These are phyloP conservation scores for Melanotaenia trifasciata DNA, from an alignment of 2,797 vertebrate species.

Conservation along the genomic window DNA sequence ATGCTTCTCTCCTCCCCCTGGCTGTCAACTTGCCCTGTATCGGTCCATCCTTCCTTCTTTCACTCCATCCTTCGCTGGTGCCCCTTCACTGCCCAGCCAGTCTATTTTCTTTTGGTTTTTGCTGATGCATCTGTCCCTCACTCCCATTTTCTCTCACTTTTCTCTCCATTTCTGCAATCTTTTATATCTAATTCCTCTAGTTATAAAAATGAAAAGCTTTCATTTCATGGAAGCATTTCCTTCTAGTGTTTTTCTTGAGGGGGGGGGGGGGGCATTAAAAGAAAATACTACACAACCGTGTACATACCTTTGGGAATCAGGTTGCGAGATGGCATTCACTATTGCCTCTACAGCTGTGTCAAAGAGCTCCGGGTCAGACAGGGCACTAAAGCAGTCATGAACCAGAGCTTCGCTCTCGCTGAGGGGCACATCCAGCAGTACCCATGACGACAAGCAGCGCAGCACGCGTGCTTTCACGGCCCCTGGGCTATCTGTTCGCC, in stretches of 20 bases:
- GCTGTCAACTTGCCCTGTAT: conserved; percentile 71
- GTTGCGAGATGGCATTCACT: conserved; percentile 98
- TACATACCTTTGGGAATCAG: conserved; percentile 95
- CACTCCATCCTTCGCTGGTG: conserved; percentile 35
- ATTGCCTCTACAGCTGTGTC: conserved; percentile 97
- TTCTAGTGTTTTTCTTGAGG: not conserved
- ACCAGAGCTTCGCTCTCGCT: conserved; percentile 94
- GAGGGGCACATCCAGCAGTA: conserved; percentile 94
- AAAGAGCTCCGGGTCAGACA: conserved; percentile 96
- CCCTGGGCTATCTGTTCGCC: conserved; percentile 91
- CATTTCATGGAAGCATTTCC: not conserved
- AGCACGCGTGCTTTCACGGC: conserved; percentile 95
- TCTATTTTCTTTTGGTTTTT: conserved; percentile 29
- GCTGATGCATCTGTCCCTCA: conserved; percentile 5
- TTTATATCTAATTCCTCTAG: not conserved
- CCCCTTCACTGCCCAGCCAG: conserved; percentile 54
- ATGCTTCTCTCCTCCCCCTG: conserved; percentile 70
- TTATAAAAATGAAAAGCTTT: conserved; percentile 10
- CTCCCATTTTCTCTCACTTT: not conserved
- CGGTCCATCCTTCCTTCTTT: conserved; percentile 36
- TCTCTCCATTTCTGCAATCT: not conserved
- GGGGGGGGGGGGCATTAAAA: not conserved
- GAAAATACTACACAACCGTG: not conserved
- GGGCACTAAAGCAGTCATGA: conserved; percentile 92
- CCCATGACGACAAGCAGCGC: conserved; percentile 99